A percentile compares a stretch with the other conserved stretches of the same genome.
Conservation (phyloP, 2,113 vertebrate species). For the Lasiurus cinereus region DNA sequence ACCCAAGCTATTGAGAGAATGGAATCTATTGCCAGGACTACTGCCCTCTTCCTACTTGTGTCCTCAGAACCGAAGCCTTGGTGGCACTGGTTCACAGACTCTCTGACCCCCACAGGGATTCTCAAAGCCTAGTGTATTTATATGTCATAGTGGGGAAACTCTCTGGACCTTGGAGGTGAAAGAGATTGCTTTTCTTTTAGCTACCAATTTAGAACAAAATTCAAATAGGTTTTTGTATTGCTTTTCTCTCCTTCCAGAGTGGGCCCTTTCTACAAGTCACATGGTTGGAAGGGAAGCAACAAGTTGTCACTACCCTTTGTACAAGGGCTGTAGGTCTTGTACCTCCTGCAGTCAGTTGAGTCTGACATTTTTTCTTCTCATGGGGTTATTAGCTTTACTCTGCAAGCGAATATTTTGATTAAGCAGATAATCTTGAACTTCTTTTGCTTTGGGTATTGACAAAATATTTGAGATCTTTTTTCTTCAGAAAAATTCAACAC, state of each 20-base stretch:
- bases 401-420: neutral
- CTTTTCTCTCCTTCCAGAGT: neutral
- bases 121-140: neutral
- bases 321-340: accelerated
- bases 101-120: neutral
- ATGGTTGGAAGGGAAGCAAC: neutral
- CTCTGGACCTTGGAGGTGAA: neutral
- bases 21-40: neutral
- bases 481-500: neutral
- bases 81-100: neutral
- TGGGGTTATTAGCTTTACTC: neutral
- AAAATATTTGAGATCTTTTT: neutral
- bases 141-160: neutral
- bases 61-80: neutral
- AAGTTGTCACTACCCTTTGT: neutral
- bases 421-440: constrained; percentile 8
- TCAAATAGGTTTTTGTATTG: neutral
- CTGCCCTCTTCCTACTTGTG: neutral
- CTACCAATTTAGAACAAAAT: neutral
- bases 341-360: no score
- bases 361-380: neutral
- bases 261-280: neutral
- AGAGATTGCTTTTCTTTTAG: constrained; percentile 6
- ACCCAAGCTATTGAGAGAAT: constrained; percentile 27
- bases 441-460: neutral